Percentiles rank a stretch among this genome's conserved stretches.
These are phyloP conservation scores for Pelusios castaneus DNA, from an alignment of 2,113 vertebrate species.

Conservation along the genomic window DNA sequence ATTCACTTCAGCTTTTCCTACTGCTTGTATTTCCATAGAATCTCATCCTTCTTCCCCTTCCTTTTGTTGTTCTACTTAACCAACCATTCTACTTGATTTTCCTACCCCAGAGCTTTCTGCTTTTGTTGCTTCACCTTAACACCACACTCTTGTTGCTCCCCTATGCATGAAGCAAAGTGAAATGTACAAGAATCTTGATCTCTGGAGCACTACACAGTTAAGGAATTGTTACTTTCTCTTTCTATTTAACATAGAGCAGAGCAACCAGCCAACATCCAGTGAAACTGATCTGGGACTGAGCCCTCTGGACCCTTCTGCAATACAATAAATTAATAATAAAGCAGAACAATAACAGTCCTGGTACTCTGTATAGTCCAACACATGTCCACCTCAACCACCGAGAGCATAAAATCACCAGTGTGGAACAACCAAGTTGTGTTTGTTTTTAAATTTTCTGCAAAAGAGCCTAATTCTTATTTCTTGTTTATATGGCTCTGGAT, in stretches of 20 bases:
- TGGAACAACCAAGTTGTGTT: slow-evolving; percentile 11
- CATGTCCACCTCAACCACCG: neutral
- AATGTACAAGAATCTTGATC: neutral
- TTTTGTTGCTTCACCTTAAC: neutral
- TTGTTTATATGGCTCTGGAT: neutral
- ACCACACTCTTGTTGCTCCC: neutral
- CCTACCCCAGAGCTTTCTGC: neutral
- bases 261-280: neutral
- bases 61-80: neutral
- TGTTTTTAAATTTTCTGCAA: neutral
- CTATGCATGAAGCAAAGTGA: neutral
- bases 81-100: neutral
- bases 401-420: slow-evolving; percentile 24
- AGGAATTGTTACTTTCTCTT: neutral
- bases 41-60: neutral
- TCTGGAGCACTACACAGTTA: neutral
- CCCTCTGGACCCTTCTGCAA: neutral
- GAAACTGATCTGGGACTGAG: neutral
- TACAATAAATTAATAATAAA: neutral
- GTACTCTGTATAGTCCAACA: neutral
- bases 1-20: neutral
- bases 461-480: neutral
- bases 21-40: neutral
- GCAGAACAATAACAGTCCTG: neutral
- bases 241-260: neutral